Percentiles rank a stretch among this genome's conserved stretches.
Conservation (phyloP, 2,797 vertebrate genomes). For the Brotula barbata region DNA sequence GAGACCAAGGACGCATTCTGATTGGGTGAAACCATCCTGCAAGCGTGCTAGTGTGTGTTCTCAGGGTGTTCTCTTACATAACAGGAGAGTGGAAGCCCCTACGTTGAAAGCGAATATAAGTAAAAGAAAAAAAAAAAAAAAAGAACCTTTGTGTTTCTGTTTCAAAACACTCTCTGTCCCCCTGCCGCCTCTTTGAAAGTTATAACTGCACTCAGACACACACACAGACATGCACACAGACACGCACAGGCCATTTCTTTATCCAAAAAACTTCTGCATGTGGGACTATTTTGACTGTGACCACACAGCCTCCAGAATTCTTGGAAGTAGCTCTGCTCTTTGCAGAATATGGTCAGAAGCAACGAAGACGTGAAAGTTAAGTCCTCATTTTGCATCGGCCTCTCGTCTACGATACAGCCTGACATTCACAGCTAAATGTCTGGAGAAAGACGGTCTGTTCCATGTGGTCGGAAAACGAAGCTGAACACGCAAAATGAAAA, state of each 20-base stretch:
- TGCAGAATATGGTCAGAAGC: not conserved
- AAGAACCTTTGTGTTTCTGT: slow-evolving; percentile 25
- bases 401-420: not conserved
- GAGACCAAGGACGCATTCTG: slow-evolving; percentile 10
- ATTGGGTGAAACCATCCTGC: slow-evolving; percentile 56
- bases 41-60: slow-evolving; percentile 12
- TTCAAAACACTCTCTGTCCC: slow-evolving; percentile 11
- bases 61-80: slow-evolving; percentile 63
- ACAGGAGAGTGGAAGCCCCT: slow-evolving; percentile 46
- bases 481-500: not conserved
- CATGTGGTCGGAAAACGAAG: not conserved
- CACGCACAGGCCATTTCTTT: not conserved
- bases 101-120: too few relatives aligned
- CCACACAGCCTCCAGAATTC: slow-evolving; percentile 12
- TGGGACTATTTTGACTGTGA: not conserved
- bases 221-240: not conserved
- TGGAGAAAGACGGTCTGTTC: not conserved
- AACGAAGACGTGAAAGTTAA: too few relatives aligned
- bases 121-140: slow-evolving; percentile 18
- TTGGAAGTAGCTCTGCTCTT: slow-evolving; percentile 12
- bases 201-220: slow-evolving; percentile 5
- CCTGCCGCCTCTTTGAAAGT: slow-evolving; percentile 26
- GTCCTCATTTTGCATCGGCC: too few relatives aligned
- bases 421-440: not conserved
- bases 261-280: not conserved